Evolutionary conservation across 2,888 invertebrate species (phyloP), one percentile per base, ranked within the genome.

Genomic region (Hipparchia sbordonii): DNA sequence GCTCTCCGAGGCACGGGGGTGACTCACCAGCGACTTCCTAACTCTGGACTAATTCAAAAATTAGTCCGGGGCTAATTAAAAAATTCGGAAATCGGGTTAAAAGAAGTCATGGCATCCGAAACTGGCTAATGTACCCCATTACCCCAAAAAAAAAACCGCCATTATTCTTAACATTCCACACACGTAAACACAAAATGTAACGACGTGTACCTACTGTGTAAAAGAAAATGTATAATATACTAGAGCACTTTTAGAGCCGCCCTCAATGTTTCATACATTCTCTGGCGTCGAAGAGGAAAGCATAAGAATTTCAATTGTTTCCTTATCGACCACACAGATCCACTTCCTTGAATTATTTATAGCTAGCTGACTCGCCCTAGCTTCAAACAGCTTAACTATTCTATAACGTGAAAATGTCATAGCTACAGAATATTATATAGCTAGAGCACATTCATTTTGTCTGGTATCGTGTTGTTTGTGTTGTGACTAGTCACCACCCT

Each of bases 301-400:
- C 73, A 72, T 76, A 72, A 65, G 68, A 72, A 73, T 74, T 75
- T 71, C 77, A 77, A 80, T 79, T 81, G 80, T 79, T 80, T 78
- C 77, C 77, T 77, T 79, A 81, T 79, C 78, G 76, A 75, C 74
- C 74, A 76, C 12, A 73, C 74, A 72, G 77, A 76, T 78, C 67
- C 74, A 70, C 67, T 70, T 74, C 71, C 77, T 80, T 82, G 82
- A 81, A 82, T 84, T 82, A 82, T 84, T 81, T 83, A 82, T 82
- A 75, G 76, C 79, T 76, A 77, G 70, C 66, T 23, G 57, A 23
- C 13, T 13, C 23, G 4, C 23, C 3, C 4, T 1, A 13, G 13
- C 7, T 57, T 57, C 57, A 8, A 8, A 2, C 23, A 7, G 8
- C 8, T 57, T 8, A 48, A 48, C 8, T 48, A 48, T 48, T 48